Evolutionary conservation across 1,140 invertebrate species (phyloP), one percentile per base, ranked within the genome.

Genomic region (Branchinecta lindahli): DNA sequence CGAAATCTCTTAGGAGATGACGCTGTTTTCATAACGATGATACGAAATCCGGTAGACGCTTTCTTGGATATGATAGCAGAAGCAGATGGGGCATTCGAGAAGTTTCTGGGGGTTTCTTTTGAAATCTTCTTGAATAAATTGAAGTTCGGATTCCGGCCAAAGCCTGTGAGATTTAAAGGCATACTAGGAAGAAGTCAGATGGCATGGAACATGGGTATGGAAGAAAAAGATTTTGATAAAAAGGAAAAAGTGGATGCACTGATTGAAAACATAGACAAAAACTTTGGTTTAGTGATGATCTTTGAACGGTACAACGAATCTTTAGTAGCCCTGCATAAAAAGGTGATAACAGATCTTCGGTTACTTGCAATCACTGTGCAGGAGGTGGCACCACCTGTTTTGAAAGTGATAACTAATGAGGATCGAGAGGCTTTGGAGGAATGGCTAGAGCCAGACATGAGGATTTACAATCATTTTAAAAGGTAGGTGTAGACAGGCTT

Each of bases 391-490:
- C 18, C 52, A 2, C 6, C 18, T 15, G 12, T 20, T 20, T 12
- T 15, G 52, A 61, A 20, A 61, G 52, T 61, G 12, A 61, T 12
- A 15, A 3, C 18, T 2, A 20, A 6, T 61, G 52, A 12, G 12
- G 52, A 61, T 20, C 12, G 52, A 20, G 18, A 61, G 18, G 52
- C 52, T 61, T 6, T 61, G 52, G 52, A 61, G 18, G 4, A 12
- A 12, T 61, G 12, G 12, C 18, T 61, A 20, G 18, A 20, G 12
- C 12, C 52, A 15, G 52, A 61, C 52, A 20, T 61, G 18, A 61
- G 18, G 52, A 61, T 61, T 61, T 61, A 61, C 18, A 61, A 12
- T 20, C 52, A 61, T 20, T 61, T 61, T 61, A 61, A 61, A 61
- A 61, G 52, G 52, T 61, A 61, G 2, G 52, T 6, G 6, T 12